phyloP scores from a whole-genome alignment of 2,888 invertebrate species.

The Phorcus lineatus region DNA sequence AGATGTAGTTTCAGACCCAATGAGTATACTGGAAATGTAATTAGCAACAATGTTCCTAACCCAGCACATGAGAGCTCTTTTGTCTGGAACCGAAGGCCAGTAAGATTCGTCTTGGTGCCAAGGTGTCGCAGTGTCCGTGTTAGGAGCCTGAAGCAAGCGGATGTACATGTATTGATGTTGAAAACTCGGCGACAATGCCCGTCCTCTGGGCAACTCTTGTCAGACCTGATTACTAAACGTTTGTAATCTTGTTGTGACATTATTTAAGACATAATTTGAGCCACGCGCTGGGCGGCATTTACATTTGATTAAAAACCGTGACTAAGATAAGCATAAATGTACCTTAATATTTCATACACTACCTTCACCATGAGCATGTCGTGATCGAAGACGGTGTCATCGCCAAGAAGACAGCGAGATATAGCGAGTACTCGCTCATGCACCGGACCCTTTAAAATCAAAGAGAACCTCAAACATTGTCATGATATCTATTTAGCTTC shows the following conservation, averaged over 20 bases:
- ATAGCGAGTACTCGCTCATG: neutral
- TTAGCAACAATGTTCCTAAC: neutral
- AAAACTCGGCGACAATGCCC: too few species aligned
- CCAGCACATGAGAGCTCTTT: constrained; percentile 3
- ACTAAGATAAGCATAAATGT: too few species aligned
- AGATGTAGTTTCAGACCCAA: too few species aligned
- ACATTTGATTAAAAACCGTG: too few species aligned
- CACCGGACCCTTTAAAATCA: neutral
- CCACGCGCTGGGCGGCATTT: too few species aligned
- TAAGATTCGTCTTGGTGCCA: constrained; percentile 21
- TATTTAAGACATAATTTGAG: too few species aligned
- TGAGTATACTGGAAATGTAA: neutral
- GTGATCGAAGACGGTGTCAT: neutral
- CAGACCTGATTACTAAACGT: too few species aligned
- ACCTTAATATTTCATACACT: neutral
- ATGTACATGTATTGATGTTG: neutral
- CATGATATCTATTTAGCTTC: too few species aligned
- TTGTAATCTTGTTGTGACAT: too few species aligned
- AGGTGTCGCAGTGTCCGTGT: constrained; percentile 12
- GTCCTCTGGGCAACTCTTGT: too few species aligned
- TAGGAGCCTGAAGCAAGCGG: constrained; percentile 4
- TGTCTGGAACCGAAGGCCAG: neutral
- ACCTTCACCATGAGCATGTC: constrained; percentile 12
- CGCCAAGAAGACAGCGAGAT: neutral
- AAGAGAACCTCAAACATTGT: neutral